Evolutionary conservation across 2,113 vertebrate species (phyloP).

Genomic region (Pelecanus crispus): DNA sequence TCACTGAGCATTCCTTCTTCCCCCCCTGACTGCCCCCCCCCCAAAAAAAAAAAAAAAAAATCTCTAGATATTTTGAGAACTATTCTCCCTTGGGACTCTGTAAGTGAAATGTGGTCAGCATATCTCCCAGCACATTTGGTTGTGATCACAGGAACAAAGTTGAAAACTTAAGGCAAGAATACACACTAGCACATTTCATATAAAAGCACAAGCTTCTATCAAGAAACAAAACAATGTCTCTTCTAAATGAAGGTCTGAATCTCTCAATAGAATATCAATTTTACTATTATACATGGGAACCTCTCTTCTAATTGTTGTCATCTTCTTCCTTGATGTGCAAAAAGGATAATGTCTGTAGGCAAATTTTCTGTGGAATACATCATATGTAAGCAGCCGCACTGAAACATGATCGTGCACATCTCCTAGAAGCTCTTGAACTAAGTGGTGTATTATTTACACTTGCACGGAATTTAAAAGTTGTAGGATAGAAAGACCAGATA

Average conservation of each 20-base stretch:
- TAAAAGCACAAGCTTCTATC: neutral
- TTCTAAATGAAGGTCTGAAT: neutral
- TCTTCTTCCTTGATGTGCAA: neutral
- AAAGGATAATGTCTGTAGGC: neutral
- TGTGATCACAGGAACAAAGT: neutral
- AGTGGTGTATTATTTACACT: neutral
- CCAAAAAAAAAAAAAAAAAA: too few relatives aligned
- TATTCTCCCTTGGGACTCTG: neutral
- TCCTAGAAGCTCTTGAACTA: neutral
- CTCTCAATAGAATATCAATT: neutral
- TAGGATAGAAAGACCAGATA: neutral
- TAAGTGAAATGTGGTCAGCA: neutral
- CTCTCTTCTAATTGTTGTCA: neutral
- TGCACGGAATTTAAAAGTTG: neutral
- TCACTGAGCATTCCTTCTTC: neutral
- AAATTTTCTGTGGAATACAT: neutral
- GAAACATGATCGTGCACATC: neutral
- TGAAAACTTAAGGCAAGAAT: neutral
- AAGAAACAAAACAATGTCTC: neutral
- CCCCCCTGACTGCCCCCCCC: too few relatives aligned
- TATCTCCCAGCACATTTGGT: neutral
- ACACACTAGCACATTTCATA: fast-evolving
- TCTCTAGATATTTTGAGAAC: neutral
- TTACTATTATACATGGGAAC: neutral
- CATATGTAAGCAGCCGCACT: neutral